Percentiles rank a stretch among this genome's conserved stretches.
These are phyloP conservation scores for Gibbula magus DNA, from an alignment of 2,888 invertebrate species.

Conservation along the genomic window DNA sequence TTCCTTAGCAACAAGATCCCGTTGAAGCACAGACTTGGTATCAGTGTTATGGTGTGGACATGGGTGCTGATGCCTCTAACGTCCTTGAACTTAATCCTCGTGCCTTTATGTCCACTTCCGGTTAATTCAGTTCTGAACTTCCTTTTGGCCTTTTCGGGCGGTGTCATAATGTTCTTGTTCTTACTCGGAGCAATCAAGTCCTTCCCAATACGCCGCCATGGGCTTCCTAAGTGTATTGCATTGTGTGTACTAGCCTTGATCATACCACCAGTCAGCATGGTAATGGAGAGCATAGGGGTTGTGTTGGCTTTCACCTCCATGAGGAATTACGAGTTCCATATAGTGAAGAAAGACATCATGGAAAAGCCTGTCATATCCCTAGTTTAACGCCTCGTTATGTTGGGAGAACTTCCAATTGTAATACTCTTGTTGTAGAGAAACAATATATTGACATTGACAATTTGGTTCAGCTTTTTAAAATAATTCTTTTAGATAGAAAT, in stretches of 20 bases:
- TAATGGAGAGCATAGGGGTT: conserved; percentile 57
- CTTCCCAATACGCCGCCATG: conserved; percentile 53
- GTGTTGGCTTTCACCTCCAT: conserved; percentile 46
- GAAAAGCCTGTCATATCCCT: not conserved
- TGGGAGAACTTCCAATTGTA: not conserved
- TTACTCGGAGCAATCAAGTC: conserved; percentile 62
- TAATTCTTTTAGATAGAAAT: too few species aligned
- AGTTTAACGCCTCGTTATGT: not conserved
- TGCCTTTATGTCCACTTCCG: conserved; percentile 56
- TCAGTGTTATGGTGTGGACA: conserved; percentile 55
- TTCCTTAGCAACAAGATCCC: conserved; percentile 59
- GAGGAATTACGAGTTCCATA: conserved; percentile 55
- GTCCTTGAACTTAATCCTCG: conserved; percentile 48
- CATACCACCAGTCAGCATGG: conserved; percentile 39
- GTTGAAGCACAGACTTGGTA: conserved; percentile 53
- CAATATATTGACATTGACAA: too few species aligned
- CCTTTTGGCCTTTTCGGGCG: conserved; percentile 53
- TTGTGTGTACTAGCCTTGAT: conserved; percentile 41
- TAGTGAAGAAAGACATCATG: conserved; percentile 54
- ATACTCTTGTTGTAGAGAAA: too few species aligned
- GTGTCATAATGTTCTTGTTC: conserved; percentile 57
- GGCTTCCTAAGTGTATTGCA: conserved; percentile 43
- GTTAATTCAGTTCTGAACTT: conserved; percentile 47
- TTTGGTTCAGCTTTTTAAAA: too few species aligned
- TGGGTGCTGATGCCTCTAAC: conserved; percentile 62